Base-by-base conservation (phyloP, 1,140 invertebrate genomes). In the Drosophila nasuta region DNA sequence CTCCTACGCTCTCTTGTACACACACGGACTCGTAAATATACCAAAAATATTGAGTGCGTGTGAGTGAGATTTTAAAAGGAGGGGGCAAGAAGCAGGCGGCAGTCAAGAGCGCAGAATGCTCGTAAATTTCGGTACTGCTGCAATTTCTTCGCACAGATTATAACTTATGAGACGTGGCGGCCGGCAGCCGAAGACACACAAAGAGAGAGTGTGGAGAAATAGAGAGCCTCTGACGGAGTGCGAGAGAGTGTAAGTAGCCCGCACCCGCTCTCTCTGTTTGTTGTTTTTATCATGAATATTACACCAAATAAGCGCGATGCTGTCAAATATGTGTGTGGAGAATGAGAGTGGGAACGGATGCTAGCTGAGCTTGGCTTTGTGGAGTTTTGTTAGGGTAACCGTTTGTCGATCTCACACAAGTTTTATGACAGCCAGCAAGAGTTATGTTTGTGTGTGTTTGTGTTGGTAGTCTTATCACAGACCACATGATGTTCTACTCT, bases 71-170 rank as follows among this genome's bases (percentile, higher is more conserved):
- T 15, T 46, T 11, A 17, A 33, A 38, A 38, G 33, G 15, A n/a
- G n/a, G 20, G 3, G 3, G 0, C 20, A 25, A 25, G 20, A 35
- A 13, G 8, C 11, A 25, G 52, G 48, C 10, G 20, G 41, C 57
- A 25, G 57, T 54, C 7, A 60, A 33, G 52, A 71, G 59, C 7
- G 51, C 77, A 45, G 45, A 60, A 49, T 33, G 76, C 77, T 81
- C 85, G 74, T 88, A 88, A 88, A 88, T 88, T 89, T 75, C 35
- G 70, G 46, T 51, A 43, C 66, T 58, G 51, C 58, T 81, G 85
- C 85, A 89, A 69, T 81, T 89, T 81, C 68, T 80, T 56, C 68
- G 64, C 85, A 73, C 64, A 78, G 76, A 81, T 81, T 89, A 79
- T 76, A 89, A 81, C 71, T 72, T 81, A 72, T 64, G 79, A 45